Conservation (phyloP, 2,888 invertebrate genomes). For the Actias luna region DNA sequence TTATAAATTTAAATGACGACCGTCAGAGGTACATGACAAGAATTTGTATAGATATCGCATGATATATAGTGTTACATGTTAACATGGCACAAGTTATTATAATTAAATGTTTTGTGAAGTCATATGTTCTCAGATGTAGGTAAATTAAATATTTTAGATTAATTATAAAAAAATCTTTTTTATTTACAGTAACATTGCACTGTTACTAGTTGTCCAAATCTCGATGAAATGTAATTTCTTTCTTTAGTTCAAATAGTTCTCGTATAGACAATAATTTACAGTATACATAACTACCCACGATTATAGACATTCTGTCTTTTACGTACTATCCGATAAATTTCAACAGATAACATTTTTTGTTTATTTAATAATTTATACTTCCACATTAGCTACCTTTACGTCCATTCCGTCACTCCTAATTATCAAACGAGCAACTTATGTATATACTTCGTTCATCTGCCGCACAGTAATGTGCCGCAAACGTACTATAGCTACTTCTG, state of each 20-base stretch:
- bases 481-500: constrained; percentile 21
- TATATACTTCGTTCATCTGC: constrained; percentile 51
- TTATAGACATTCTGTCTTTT: constrained; percentile 63
- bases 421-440: constrained; percentile 27
- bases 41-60: background rate
- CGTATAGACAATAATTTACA: constrained; percentile 37
- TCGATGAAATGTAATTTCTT: constrained; percentile 15
- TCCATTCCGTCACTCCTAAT: constrained; percentile 54
- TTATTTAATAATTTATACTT: constrained; percentile 66
- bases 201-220: background rate
- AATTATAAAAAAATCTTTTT: constrained; percentile 9
- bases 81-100: constrained; percentile 2
- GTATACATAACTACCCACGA: constrained; percentile 42
- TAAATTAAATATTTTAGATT: constrained; percentile 8
- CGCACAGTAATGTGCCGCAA: constrained; percentile 37
- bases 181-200: constrained; percentile 9
- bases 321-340: constrained; percentile 56
- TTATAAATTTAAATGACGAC: background rate
- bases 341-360: constrained; percentile 73
- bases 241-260: constrained; percentile 17
- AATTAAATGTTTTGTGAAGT: constrained; percentile 8
- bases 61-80: background rate
- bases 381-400: constrained; percentile 72
- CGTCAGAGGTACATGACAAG: background rate
- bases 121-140: background rate